A percentile compares a stretch with the other conserved stretches of the same genome.
Evolutionary conservation across 1,140 invertebrate species (phyloP).

Genomic region (Nasonia vitripennis): DNA sequence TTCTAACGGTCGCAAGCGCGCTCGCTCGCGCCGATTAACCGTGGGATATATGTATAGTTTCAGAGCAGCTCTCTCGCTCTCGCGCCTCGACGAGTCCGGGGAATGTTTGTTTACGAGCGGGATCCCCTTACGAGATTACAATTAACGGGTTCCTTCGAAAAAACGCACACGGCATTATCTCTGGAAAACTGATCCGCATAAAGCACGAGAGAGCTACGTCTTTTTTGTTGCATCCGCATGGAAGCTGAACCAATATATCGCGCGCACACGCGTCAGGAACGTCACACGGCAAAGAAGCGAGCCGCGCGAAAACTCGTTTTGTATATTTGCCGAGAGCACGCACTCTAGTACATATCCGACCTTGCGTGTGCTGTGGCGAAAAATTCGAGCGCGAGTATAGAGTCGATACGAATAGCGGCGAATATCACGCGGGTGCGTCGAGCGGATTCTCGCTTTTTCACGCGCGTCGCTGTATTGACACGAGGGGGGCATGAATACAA

Average conservation of each 20-base stretch:
- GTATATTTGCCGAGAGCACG: background rate
- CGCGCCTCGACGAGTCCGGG: background rate
- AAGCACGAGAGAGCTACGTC: no score
- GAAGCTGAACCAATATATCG: no score
- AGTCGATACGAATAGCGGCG: no score
- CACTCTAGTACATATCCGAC: no score
- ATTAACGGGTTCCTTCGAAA: background rate
- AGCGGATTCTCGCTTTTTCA: background rate
- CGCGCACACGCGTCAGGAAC: background rate
- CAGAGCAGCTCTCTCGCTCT: background rate
- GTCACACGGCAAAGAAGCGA: background rate
- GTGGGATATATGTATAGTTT: background rate
- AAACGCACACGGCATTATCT: no score
- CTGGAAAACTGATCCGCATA: no score
- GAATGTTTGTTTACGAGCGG: constrained; percentile 3
- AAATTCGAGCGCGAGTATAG: no score
- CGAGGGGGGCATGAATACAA: background rate
- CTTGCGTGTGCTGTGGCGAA: no score
- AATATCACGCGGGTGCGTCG: background rate
- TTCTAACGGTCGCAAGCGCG: background rate
- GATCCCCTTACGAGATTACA: background rate
- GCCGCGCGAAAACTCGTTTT: background rate
- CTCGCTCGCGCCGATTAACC: background rate
- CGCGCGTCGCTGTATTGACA: background rate
- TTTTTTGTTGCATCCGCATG: no score